phyloP scores from a whole-genome alignment of 35 echinoderm and acorn worm genomes.

The Stichopus chloronotus region DNA sequence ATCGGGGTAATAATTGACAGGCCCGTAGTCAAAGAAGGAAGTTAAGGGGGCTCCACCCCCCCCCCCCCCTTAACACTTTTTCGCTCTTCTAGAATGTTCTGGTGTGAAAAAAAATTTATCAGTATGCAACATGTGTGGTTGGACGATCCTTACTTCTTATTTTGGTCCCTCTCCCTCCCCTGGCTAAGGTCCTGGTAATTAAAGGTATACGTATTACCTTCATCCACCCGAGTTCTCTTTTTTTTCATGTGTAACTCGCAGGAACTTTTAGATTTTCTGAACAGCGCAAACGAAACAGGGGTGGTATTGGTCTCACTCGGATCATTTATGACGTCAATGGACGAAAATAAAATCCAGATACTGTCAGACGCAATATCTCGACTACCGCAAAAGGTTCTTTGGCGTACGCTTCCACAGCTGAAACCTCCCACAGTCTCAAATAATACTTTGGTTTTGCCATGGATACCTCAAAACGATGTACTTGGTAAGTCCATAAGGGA shows the following conservation, averaged over 20 bases:
- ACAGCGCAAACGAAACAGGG: slow-evolving; percentile 29
- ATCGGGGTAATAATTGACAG: too few species aligned
- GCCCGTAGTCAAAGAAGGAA: too few species aligned
- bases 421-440: slow-evolving; percentile 13
- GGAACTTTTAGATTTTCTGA: slow-evolving; percentile 43
- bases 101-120: too few species aligned
- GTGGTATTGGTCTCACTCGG: slow-evolving; percentile 62
- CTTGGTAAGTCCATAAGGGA: slow-evolving; percentile 19
- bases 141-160: too few species aligned
- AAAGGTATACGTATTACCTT: not conserved
- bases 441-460: slow-evolving; percentile 39
- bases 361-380: slow-evolving; percentile 12
- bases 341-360: slow-evolving; percentile 12
- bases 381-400: slow-evolving; percentile 47
- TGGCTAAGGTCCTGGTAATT: not conserved
- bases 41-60: too few species aligned
- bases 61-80: too few species aligned
- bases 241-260: not conserved
- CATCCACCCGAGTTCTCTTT: not conserved
- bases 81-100: too few species aligned
- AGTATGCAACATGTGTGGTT: too few species aligned
- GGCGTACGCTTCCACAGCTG: slow-evolving; percentile 3
- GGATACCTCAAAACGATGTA: slow-evolving; percentile 65
- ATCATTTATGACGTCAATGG: slow-evolving; percentile 46
- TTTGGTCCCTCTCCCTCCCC: not conserved